Percentiles rank a stretch among this genome's conserved stretches.
These are phyloP conservation scores for Dromius quadrimaculatus DNA, from an alignment of 2,888 invertebrate genomes.

Conservation along the genomic window DNA sequence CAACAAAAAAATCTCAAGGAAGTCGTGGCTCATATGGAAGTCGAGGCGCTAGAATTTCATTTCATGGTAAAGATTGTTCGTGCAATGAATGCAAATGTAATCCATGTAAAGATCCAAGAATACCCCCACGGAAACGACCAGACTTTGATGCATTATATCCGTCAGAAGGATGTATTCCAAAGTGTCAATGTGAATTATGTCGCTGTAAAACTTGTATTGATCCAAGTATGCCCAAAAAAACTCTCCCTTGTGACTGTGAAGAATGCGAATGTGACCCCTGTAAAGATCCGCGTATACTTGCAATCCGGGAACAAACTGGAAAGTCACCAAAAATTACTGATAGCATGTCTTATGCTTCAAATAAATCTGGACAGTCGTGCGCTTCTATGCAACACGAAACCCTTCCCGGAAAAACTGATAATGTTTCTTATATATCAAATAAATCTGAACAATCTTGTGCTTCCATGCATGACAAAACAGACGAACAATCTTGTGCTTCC, in stretches of 20 bases:
- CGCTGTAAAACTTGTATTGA: constrained; percentile 33
- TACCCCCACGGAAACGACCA: constrained; percentile 1
- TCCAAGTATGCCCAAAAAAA: constrained; percentile 23
- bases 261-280: constrained; percentile 40
- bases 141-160: background rate
- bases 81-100: constrained; percentile 38
- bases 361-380: no score
- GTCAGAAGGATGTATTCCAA: background rate
- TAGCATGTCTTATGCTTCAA: no score
- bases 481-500: no score
- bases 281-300: constrained; percentile 26
- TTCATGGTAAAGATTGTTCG: constrained; percentile 20
- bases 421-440: no score
- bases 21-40: background rate
- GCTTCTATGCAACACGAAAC: no score
- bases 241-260: constrained; percentile 28
- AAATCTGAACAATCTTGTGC: no score
- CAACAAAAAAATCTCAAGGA: background rate
- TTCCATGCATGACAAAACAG: no score
- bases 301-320: no score
- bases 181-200: constrained; percentile 33
- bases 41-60: background rate
- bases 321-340: no score
- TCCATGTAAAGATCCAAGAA: constrained; percentile 37
- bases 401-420: no score